A percentile compares a stretch with the other conserved stretches of the same genome.
These are phyloP conservation scores for Epistrophella euchroma DNA, from an alignment of 2,888 invertebrate genomes.

Conservation along the genomic window DNA sequence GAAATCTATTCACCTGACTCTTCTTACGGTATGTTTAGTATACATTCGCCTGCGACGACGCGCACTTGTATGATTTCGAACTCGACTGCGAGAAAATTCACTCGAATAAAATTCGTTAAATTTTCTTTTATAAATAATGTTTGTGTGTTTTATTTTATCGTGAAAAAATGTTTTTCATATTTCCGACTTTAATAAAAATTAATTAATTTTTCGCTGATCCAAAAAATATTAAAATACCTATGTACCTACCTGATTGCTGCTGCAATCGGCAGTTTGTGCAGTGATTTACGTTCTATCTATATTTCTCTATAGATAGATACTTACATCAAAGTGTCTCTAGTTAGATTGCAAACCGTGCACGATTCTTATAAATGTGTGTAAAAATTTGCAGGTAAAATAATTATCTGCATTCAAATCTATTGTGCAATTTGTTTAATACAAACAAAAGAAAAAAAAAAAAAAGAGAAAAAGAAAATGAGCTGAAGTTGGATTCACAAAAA, in stretches of 20 bases:
- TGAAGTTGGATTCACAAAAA: conserved; percentile 51
- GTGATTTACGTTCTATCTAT: conserved; percentile 28
- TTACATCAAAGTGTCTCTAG: conserved; percentile 26
- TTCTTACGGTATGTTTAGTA: conserved; percentile 42
- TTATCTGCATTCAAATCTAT: conserved; percentile 65
- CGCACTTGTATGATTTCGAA: conserved; percentile 66
- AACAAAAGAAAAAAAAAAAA: conserved; percentile 2
- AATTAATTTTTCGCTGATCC: conserved; percentile 4
- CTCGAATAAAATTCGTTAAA: conserved; percentile 33
- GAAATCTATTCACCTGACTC: conserved; percentile 48
- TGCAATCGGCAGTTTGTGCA: conserved; percentile 41
- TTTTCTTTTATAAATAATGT: conserved; percentile 13
- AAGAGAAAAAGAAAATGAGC: conserved; percentile 46
- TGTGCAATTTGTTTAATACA: conserved; percentile 52
- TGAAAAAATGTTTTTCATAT: neutral
- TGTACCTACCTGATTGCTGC: neutral
- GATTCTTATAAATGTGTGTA: conserved; percentile 56
- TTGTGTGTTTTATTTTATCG: conserved; percentile 7
- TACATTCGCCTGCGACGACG: conserved; percentile 64
- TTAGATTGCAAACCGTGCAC: conserved; percentile 38
- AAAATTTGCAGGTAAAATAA: conserved; percentile 52
- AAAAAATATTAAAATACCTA: neutral
- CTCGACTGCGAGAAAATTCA: conserved; percentile 58
- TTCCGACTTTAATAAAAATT: neutral
- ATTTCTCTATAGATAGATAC: conserved; percentile 5